Conservation (phyloP, 1,140 invertebrate species). For the Drosophila parvula region DNA sequence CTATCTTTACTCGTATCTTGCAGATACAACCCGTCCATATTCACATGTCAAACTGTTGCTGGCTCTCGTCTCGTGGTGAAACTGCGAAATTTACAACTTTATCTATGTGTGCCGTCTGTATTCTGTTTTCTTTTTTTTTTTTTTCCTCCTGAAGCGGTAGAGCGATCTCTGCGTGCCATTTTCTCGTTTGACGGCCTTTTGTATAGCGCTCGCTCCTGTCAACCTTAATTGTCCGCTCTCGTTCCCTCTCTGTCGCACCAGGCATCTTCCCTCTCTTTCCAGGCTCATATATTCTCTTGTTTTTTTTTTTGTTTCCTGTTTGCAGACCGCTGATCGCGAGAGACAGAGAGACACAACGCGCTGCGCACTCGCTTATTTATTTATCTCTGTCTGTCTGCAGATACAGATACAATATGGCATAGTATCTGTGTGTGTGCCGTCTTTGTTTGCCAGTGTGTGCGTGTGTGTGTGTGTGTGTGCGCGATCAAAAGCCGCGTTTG, state of each 20-base stretch:
- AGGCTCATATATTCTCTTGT: constrained; percentile 20
- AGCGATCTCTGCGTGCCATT: constrained; percentile 71
- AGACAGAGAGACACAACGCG: constrained; percentile 54
- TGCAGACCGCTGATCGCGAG: constrained; percentile 68
- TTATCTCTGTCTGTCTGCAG: constrained; percentile 66
- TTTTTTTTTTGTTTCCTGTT: constrained; percentile 73
- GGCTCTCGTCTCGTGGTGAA: constrained; percentile 23
- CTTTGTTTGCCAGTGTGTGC: constrained; percentile 18
- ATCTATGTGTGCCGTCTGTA: constrained; percentile 72
- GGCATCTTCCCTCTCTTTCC: constrained; percentile 10
- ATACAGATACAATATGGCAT: constrained; percentile 28
- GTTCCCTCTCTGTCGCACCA: constrained; percentile 15
- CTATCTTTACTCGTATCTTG: constrained; percentile 49
- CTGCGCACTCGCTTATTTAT: constrained; percentile 76
- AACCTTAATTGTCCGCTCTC: constrained; percentile 54
- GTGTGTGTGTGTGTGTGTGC: constrained; percentile 33
- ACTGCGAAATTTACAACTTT: constrained; percentile 79
- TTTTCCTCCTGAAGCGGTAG: constrained; percentile 20
- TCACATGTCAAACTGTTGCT: constrained; percentile 74
- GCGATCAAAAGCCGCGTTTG: constrained; percentile 67
- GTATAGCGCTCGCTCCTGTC: constrained; percentile 49
- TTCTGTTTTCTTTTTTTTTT: not conserved
- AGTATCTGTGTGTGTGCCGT: constrained; percentile 24
- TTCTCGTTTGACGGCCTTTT: constrained; percentile 80
- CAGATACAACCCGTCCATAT: constrained; percentile 52